These are phyloP conservation scores for Drymonia ruficornis DNA, from an alignment of 2,888 invertebrate species.

Conservation along the genomic window DNA sequence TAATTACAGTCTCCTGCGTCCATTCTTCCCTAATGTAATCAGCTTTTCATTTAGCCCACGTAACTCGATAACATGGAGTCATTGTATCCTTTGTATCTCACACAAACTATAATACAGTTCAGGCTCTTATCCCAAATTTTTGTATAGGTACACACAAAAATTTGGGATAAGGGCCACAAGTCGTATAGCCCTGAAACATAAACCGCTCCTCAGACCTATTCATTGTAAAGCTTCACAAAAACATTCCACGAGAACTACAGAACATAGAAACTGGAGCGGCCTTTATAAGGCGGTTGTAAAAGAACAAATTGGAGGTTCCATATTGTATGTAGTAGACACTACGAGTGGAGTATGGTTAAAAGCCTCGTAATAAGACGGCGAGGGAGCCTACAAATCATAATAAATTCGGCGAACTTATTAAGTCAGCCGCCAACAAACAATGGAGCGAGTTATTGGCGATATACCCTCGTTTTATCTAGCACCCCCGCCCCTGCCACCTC, in stretches of 20 bases:
- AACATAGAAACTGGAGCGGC: conserved; percentile 7
- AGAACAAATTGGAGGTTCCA: conserved; percentile 53
- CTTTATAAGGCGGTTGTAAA: conserved; percentile 58
- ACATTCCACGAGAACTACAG: conserved; percentile 22
- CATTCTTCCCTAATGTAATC: conserved; percentile 14
- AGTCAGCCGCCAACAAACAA: conserved; percentile 82
- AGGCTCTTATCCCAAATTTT: no score
- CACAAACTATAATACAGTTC: background rate
- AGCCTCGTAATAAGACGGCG: conserved; percentile 75
- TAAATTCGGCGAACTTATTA: conserved; percentile 82
- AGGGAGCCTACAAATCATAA: conserved; percentile 80
- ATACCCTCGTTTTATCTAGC: conserved; percentile 77
- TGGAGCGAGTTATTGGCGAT: conserved; percentile 81
- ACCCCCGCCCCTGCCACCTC: conserved; percentile 43
- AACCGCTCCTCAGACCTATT: conserved; percentile 40
- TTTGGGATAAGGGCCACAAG: conserved; percentile 28
- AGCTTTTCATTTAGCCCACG: conserved; percentile 9
- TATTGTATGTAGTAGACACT: conserved; percentile 50
- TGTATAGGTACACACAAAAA: conserved; percentile 13
- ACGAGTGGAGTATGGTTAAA: conserved; percentile 62
- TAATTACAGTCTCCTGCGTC: conserved; percentile 10
- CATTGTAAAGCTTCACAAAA: conserved; percentile 43
- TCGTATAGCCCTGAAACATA: conserved; percentile 39
- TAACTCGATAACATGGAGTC: conserved; percentile 2
- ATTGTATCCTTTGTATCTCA: background rate